phyloP scores from a whole-genome alignment of 2,797 vertebrate genomes.

The Fundulus diaphanus region DNA sequence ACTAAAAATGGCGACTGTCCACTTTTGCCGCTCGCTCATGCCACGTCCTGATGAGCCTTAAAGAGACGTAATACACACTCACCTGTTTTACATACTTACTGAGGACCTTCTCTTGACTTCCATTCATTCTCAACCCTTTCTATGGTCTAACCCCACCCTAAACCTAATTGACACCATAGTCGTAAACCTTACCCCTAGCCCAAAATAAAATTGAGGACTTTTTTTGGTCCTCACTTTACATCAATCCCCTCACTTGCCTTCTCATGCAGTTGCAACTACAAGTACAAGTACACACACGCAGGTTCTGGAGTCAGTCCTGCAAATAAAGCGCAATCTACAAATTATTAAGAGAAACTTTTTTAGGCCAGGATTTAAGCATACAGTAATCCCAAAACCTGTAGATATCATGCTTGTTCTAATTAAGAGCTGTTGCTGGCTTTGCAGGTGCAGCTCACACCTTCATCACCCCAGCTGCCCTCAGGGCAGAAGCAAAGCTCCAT shows the following conservation, averaged over 20 bases:
- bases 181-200: too few species aligned
- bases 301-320: not conserved
- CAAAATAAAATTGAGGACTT: too few species aligned
- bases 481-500: slow-evolving; percentile 35
- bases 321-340: not conserved
- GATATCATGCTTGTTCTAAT: not conserved
- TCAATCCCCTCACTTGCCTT: not conserved
- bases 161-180: not conserved
- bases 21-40: not conserved
- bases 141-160: not conserved
- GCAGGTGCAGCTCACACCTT: slow-evolving; percentile 28
- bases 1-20: not conserved
- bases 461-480: slow-evolving; percentile 11
- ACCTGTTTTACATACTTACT: not conserved
- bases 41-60: not conserved
- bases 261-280: not conserved
- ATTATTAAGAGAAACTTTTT: not conserved
- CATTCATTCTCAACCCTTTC: not conserved
- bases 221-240: not conserved
- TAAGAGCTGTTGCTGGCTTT: not conserved
- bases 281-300: not conserved
- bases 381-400: not conserved
- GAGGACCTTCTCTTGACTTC: not conserved
- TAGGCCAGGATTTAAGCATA: not conserved
- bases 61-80: not conserved